Base-by-base conservation (phyloP, 2,113 vertebrate genomes). In the Percopsis transmontana region DNA sequence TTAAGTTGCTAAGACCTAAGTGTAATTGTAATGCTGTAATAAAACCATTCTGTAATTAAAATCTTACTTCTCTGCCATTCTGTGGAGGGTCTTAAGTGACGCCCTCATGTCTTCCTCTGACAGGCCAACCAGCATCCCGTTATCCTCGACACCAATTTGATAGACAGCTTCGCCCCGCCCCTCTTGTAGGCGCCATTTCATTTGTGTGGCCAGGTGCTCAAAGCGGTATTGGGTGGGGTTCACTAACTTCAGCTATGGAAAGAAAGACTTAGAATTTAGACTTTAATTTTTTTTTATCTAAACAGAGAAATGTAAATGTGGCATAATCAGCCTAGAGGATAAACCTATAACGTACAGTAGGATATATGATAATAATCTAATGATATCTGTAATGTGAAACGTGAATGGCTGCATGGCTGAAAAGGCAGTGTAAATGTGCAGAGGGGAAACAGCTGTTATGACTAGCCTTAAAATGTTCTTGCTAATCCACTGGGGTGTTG, bases 141-240 rank as follows among this genome's bases (percentile, higher is more conserved):
- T 99, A 80, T 99, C 97, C 90, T 99, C 97, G 4, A 99, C 97
- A 0, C 97, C 97, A 2, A 99, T 99, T 87, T 99, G 97, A 87
- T 99, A 99, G 74, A 99, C 95, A 0, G 97, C 97, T 89, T 99
- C 97, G 0, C 97, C 97, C 0, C 94, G 94, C 68, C 97, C 97
- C 79, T 99, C 97, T 88, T 99, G 97, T 1, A 99, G 93, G 0
- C 97, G 89, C 97, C 97, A 99, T 89, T 99, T 99, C 97, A 99
- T 98, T 84, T 99, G 97, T 0, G 97, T 99, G 72, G 97, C 97
- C 84, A 99, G 87, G 86, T 99, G 97, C 87, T 99, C 97, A 58
- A 99, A 97, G 70, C 97, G 97, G 52, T 98, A 97, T 62, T 98
- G 97, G 0, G 97, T 99, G 23, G 97, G 97, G 76, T 97, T 95